Conservation (phyloP, 2,888 invertebrate species). For the Epistrophe eligans region DNA sequence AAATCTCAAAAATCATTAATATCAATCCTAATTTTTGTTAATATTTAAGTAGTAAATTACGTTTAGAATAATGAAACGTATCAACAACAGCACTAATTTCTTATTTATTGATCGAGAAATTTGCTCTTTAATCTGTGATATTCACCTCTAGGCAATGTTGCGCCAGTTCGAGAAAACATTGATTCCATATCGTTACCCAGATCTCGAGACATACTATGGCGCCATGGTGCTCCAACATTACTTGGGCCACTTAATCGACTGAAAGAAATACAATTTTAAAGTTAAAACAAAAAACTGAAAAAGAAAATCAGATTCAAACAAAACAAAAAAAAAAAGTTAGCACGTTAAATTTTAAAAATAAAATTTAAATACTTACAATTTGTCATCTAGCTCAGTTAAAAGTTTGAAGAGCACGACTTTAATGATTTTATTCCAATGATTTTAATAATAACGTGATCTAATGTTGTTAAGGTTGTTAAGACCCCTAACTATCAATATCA, state of each 20-base stretch:
- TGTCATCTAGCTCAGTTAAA: not conserved
- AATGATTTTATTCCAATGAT: not conserved
- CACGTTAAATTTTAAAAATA: not conserved
- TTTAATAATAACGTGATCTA: not conserved
- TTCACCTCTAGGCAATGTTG: constrained; percentile 89
- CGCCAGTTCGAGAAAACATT: constrained; percentile 87
- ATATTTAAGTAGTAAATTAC: constrained; percentile 52
- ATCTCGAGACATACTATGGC: constrained; percentile 88
- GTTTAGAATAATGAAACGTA: constrained; percentile 67
- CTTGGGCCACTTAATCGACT: constrained; percentile 82
- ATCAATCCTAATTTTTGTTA: constrained; percentile 65
- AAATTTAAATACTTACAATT: constrained; percentile 9
- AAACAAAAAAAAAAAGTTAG: constrained; percentile 2
- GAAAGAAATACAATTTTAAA: constrained; percentile 70
- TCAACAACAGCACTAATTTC: constrained; percentile 69
- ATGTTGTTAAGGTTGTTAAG: not conserved
- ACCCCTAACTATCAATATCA: too few relatives aligned
- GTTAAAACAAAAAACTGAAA: not conserved
- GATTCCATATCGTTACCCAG: constrained; percentile 90
- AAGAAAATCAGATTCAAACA: constrained; percentile 24
- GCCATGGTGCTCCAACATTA: constrained; percentile 85
- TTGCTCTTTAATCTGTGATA: constrained; percentile 84
- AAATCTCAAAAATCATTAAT: constrained; percentile 57
- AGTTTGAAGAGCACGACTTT: not conserved
- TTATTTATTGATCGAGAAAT: constrained; percentile 83